Evolutionary conservation across 2,797 vertebrate genomes (phyloP), one percentile per base, ranked within the genome.

Genomic region (Pangasius macronema): DNA sequence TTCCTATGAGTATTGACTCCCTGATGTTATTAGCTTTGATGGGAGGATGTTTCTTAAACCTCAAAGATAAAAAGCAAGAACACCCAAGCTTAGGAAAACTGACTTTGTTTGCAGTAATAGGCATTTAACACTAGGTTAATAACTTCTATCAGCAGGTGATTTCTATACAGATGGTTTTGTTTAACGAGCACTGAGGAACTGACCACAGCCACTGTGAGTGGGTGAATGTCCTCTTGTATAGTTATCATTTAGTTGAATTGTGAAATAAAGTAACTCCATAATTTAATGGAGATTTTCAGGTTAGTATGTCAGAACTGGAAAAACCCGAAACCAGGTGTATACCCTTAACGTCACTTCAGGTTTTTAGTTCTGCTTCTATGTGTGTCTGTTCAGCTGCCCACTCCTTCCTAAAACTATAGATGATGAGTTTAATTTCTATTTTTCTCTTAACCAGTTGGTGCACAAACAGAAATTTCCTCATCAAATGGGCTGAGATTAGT

Each of bases 11-110:
- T 76, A 30, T 68, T 76, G 76, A 33, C 72, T 77, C 33, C 3
- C 33, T 68, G 27, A 53, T 84, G 72, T 79, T 77, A 39, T 36
- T 46, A 46, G 55, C 39, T n/a, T 85, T 76, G 39, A 76, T 59
- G 13, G 39, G 39, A 61, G 27, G 27, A 85, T 53, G 53, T 59
- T 84, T 53, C 42, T 59, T 59, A 59, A 80, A 80, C 33, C 33
- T 80, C 53, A 14, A 53, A 55, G 13, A 76, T 51, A 77, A 55
- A 51, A 30, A 82, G 24, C 36, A 46, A 61, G 79, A 81, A 61
- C 36, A 59, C 57, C 13, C 79, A 61, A 42, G 24, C 39, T 7
- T 82, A 16, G 13, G 4, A 63, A 24, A 42, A 42, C 5, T 82
- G 79, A 18, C 57, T 14, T 81, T 24, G 79, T 46, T 82, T 61